Conservation (phyloP, 2,888 invertebrate genomes). For the Exocentrus adspersus region DNA sequence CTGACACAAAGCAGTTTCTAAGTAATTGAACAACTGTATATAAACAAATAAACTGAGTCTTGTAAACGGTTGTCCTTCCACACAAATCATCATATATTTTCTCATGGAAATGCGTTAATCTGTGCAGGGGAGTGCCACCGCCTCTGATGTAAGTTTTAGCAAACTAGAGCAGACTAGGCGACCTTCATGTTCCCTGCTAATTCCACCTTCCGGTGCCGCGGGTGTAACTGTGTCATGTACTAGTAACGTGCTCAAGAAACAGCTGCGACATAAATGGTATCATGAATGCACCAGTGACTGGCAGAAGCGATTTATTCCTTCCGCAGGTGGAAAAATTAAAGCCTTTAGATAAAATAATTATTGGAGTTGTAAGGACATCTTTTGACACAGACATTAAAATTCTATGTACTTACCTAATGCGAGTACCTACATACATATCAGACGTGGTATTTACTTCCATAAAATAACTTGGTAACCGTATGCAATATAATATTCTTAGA, state of each 20-base stretch:
- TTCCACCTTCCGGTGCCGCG: slow-evolving; percentile 41
- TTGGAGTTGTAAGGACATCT: too few species aligned
- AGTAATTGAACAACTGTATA: not conserved
- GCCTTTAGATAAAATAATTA: too few species aligned
- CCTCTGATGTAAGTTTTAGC: slow-evolving; percentile 39
- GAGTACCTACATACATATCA: too few species aligned
- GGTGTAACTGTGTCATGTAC: slow-evolving; percentile 27
- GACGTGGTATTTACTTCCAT: too few species aligned
- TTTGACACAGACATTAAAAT: too few species aligned
- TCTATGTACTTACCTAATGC: too few species aligned
- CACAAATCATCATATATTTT: slow-evolving; percentile 8
- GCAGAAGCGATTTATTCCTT: not conserved
- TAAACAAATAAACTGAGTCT: not conserved
- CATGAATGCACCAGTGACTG: not conserved
- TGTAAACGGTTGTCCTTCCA: not conserved
- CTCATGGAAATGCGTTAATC: slow-evolving; percentile 20
- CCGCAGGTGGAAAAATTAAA: not conserved
- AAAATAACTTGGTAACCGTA: too few species aligned
- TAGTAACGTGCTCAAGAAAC: slow-evolving; percentile 27
- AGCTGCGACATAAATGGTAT: slow-evolving; percentile 5
- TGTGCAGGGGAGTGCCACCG: slow-evolving; percentile 24
- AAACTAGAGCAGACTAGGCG: slow-evolving; percentile 45
- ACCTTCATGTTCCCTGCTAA: slow-evolving; percentile 36
- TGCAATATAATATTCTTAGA: too few species aligned
- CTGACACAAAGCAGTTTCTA: too few species aligned